phyloP scores from a whole-genome alignment of 2,113 vertebrate species.

The Scytalopus superciliaris region DNA sequence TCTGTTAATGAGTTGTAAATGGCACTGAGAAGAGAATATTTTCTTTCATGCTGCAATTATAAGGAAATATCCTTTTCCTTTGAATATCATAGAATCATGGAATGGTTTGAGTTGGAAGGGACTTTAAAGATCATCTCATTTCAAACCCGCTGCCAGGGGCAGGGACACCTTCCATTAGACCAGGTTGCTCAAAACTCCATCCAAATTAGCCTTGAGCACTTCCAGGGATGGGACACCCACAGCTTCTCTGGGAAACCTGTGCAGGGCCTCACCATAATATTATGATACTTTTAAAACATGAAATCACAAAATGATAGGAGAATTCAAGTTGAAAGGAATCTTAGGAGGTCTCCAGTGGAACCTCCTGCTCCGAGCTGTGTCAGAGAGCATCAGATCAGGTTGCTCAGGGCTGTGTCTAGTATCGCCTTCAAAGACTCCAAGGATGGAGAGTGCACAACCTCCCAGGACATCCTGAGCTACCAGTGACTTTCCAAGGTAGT shows the following conservation, averaged over 20 bases:
- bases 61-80: background rate
- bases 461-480: background rate
- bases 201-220: background rate
- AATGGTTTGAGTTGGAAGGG: background rate
- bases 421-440: background rate
- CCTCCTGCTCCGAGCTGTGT: background rate
- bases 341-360: background rate
- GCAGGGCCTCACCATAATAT: background rate
- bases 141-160: background rate
- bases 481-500: background rate
- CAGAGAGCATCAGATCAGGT: background rate
- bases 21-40: background rate
- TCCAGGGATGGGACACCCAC: background rate
- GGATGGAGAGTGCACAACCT: background rate
- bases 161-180: background rate
- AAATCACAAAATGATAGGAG: background rate
- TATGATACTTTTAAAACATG: background rate
- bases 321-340: background rate
- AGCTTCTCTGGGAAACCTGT: background rate
- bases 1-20: background rate
- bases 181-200: background rate
- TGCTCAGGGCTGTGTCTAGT: background rate
- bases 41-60: background rate
- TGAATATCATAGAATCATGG: background rate
- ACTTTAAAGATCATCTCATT: background rate